Evolutionary conservation across 1,140 invertebrate species (phyloP), one percentile per base, ranked within the genome.

Genomic region (Anoplophora glabripennis): DNA sequence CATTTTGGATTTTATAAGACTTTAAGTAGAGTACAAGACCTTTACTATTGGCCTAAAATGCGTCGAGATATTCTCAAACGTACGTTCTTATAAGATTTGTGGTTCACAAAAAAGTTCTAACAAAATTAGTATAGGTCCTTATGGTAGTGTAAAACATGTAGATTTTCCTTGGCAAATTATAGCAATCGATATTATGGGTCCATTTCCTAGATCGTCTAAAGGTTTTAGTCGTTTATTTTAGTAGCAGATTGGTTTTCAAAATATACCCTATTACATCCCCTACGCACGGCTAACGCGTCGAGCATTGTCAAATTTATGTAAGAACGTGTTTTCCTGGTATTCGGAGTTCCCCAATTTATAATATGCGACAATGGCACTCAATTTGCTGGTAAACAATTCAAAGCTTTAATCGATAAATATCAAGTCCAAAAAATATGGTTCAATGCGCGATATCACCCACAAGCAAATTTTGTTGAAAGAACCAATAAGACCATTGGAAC

Each of bases 101-200:
- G 37, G 14, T 21, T 46, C 53, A 4, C 45, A 62, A n/a, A 67
- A 67, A 55, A 35, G 28, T 7, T 37, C 40, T 8, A 56, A 49
- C 15, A 8, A 15, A 17, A n/a, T 28, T 34, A 17, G 21, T 7
- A 14, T 55, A 7, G 63, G 63, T 42, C 42, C 54, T 11, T 59
- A 59, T 55, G 56, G 59, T 21, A 40, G 17, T 12, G 55, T 59
- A 21, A 64, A 65, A 47, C 44, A 37, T 8, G 53, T 60, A 14
- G 12, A 21, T 36, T 51, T 36, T 45, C 65, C 63, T 46, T 65
- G 11, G 21, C 52, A 75, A 63, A 34, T 61, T 0, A 58, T 72
- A 17, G 64, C 67, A 2, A 41, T 72, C 2, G 58, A 79, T 73
- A 55, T 82, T 72, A 52, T 78, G 67, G 65, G 71, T 7, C 67